These are phyloP conservation scores for Pterostichus niger DNA, from an alignment of 2,888 invertebrate species.

Conservation along the genomic window DNA sequence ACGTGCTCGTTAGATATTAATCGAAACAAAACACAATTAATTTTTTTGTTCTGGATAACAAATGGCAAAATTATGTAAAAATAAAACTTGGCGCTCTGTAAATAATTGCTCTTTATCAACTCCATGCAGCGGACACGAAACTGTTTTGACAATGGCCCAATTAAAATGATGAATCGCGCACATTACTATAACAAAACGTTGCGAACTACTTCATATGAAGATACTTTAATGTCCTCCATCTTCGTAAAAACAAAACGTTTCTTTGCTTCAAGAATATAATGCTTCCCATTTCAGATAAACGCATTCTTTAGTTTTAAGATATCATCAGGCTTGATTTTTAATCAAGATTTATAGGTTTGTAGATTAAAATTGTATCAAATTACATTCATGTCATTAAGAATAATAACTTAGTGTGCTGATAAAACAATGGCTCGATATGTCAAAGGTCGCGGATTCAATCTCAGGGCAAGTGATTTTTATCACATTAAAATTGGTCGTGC, in stretches of 20 bases:
- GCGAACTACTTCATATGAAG: conserved; percentile 48
- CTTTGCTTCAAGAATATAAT: conserved; percentile 9
- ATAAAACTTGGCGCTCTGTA: conserved; percentile 2
- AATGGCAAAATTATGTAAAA: conserved; percentile 45
- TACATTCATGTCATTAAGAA: too few relatives aligned
- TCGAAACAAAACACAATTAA: not conserved
- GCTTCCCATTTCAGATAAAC: not conserved
- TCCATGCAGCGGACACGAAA: conserved; percentile 25
- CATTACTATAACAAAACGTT: conserved; percentile 52
- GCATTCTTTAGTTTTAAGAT: conserved; percentile 22
- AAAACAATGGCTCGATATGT: too few relatives aligned
- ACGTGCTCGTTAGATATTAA: not conserved
- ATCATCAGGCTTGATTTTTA: conserved; percentile 16
- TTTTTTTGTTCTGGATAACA: not conserved
- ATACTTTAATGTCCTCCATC: conserved; percentile 37
- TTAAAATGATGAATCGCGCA: conserved; percentile 63
- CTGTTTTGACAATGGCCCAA: conserved; percentile 58
- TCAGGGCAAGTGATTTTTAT: too few relatives aligned
- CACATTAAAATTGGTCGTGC: too few relatives aligned
- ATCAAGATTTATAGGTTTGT: too few relatives aligned
- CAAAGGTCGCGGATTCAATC: not conserved
- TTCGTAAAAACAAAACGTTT: conserved; percentile 35
- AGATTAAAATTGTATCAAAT: too few relatives aligned
- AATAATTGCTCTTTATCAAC: conserved; percentile 38
- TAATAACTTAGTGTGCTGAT: too few relatives aligned